Conservation (phyloP, 2,797 vertebrate species). For the Peromyscus aztecus region DNA sequence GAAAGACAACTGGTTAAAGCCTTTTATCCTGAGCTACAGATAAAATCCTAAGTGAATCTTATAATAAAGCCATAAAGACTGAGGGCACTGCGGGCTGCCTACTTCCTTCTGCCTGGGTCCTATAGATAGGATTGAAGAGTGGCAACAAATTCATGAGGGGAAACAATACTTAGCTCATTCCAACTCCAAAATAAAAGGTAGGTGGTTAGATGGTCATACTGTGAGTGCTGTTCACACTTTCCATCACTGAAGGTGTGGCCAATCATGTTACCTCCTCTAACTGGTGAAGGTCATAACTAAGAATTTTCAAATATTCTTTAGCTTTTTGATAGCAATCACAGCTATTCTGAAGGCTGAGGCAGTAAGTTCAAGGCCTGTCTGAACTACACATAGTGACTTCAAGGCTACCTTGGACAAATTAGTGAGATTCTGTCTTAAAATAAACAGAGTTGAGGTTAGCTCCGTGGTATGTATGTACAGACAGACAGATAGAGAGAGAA, state of each 20-base stretch:
- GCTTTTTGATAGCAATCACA: not conserved
- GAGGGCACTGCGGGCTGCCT: not conserved
- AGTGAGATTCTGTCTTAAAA: not conserved
- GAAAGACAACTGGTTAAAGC: not conserved
- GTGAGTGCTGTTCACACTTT: not conserved
- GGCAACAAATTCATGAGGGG: not conserved
- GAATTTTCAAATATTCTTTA: slow-evolving; percentile 36
- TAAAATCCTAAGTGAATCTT: slow-evolving; percentile 40
- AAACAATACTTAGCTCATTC: not conserved
- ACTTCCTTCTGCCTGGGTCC: slow-evolving; percentile 37
- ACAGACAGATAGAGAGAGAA: not conserved
- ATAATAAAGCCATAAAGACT: not conserved
- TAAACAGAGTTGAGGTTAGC: not conserved
- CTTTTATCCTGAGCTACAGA: not conserved
- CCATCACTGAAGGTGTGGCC: not conserved
- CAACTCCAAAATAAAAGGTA: slow-evolving; percentile 15
- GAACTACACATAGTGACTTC: not conserved
- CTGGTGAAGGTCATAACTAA: slow-evolving; percentile 8
- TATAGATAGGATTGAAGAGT: not conserved
- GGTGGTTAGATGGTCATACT: not conserved
- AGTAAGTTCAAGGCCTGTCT: not conserved
- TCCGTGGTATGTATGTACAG: not conserved
- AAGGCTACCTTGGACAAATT: not conserved
- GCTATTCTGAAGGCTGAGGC: not conserved
- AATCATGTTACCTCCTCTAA: slow-evolving; percentile 21